A percentile compares a stretch with the other conserved stretches of the same genome.
phyloP scores from a whole-genome alignment of 35 echinoderm and acorn worm genomes.

The Strongylocentrotus purpuratus region DNA sequence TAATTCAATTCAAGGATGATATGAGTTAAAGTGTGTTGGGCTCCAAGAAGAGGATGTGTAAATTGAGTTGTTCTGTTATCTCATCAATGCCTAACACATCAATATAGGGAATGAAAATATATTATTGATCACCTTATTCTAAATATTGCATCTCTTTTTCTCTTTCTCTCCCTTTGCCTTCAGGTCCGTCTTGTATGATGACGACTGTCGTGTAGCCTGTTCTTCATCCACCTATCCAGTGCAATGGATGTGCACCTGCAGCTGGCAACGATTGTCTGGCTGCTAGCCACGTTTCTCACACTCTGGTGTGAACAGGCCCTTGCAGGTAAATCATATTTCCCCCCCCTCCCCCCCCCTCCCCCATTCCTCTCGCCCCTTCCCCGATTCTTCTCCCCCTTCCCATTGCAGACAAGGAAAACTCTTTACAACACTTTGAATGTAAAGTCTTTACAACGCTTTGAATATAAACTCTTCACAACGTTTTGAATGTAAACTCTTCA shows the following conservation, averaged over 20 bases:
- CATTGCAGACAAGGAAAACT: not conserved
- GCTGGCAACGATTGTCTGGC: conserved; percentile 18
- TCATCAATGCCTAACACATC: too few relatives aligned
- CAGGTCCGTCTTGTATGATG: not conserved
- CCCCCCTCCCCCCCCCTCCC: not conserved
- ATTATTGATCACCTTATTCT: too few relatives aligned
- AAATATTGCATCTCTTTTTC: not conserved
- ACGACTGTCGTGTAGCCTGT: not conserved
- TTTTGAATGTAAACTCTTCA: too few relatives aligned
- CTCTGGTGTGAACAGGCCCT: conserved; percentile 4
- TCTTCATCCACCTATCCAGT: not conserved
- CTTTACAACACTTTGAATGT: too few relatives aligned
- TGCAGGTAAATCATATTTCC: not conserved
- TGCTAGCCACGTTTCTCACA: conserved; percentile 37
- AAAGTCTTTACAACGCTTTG: too few relatives aligned
- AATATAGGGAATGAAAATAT: too few relatives aligned
- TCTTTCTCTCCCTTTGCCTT: not conserved
- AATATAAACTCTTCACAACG: too few relatives aligned
- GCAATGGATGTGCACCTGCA: conserved; percentile 22
- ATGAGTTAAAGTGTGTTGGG: too few relatives aligned
- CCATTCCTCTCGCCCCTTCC: too few relatives aligned
- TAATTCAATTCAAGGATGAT: too few relatives aligned
- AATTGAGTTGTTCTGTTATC: too few relatives aligned
- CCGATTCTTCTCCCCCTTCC: not conserved
- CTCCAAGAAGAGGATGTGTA: too few relatives aligned